These are phyloP conservation scores for Channa argus DNA, from an alignment of 2,113 vertebrate genomes.

Conservation along the genomic window DNA sequence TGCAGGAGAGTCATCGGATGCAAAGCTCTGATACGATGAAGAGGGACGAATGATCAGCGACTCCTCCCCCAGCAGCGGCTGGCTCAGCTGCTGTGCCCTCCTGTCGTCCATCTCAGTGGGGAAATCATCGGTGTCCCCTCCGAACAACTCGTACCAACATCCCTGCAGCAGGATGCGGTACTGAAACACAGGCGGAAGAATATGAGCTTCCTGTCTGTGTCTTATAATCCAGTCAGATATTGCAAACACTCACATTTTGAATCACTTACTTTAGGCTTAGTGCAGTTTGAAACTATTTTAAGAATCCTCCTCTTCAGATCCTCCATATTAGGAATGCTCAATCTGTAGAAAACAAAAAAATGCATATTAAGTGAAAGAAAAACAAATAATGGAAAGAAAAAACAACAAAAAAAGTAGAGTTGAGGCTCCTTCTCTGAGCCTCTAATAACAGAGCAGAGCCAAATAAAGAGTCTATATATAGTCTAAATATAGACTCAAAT, in stretches of 20 bases:
- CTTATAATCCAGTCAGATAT: background rate
- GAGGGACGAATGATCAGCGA: conserved; percentile 87
- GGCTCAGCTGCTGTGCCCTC: conserved; percentile 83
- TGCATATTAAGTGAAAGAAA: background rate
- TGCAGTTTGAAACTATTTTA: conserved; percentile 93
- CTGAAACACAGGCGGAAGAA: conserved; percentile 72
- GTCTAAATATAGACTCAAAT: conserved; percentile 40
- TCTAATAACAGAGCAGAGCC: conserved; percentile 52
- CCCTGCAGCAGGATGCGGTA: conserved; percentile 94
- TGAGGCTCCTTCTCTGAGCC: conserved; percentile 28
- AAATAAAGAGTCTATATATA: conserved; percentile 49
- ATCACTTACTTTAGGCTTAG: conserved; percentile 90
- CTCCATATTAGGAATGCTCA: conserved; percentile 96
- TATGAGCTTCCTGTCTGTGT: rapidly evolving
- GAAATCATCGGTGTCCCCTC: conserved; percentile 88
- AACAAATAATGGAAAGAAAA: background rate
- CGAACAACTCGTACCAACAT: conserved; percentile 94
- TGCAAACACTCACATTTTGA: too few species aligned
- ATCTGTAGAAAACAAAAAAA: conserved; percentile 72
- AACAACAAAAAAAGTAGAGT: background rate
- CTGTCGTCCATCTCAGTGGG: conserved; percentile 91
- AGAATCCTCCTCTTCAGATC: conserved; percentile 92
- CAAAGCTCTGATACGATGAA: conserved; percentile 86
- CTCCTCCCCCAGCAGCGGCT: conserved; percentile 93
- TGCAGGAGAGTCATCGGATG: conserved; percentile 83